Conservation (phyloP, 2,113 vertebrate species). For the Tympanuchus pallidicinctus region DNA sequence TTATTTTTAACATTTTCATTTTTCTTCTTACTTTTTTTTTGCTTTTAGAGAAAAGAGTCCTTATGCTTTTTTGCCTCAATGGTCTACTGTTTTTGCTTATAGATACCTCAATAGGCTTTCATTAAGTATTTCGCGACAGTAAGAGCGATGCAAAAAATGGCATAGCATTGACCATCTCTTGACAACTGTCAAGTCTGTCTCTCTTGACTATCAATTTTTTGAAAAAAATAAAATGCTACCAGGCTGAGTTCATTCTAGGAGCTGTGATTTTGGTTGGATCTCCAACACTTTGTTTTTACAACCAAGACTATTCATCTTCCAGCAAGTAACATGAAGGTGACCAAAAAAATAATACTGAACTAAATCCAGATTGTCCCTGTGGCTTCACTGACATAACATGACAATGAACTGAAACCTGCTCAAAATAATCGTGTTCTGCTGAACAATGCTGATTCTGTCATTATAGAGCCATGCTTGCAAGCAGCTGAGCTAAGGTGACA, state of each 20-base stretch:
- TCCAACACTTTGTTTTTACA: background rate
- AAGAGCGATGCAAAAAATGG: background rate
- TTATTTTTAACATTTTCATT: too few relatives aligned
- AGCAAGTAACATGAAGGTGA: background rate
- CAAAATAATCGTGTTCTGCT: background rate
- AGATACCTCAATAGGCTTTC: background rate
- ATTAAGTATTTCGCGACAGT: background rate
- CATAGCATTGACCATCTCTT: background rate
- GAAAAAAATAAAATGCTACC: background rate
- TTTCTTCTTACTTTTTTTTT: background rate
- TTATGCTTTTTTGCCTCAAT: background rate
- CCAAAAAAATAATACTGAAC: background rate
- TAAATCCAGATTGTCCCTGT: background rate
- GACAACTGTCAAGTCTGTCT: background rate
- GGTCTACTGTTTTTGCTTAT: background rate
- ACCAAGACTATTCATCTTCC: rapidly evolving
- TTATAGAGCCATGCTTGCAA: background rate
- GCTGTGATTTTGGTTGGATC: background rate
- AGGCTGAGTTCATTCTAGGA: background rate
- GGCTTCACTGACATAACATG: background rate
- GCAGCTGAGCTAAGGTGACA: background rate
- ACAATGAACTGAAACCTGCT: background rate
- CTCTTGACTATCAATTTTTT: background rate
- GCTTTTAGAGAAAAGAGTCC: background rate
- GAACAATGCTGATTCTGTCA: rapidly evolving